phyloP scores from a whole-genome alignment of 2,797 vertebrate species.

The Cyprinodon diabolis region DNA sequence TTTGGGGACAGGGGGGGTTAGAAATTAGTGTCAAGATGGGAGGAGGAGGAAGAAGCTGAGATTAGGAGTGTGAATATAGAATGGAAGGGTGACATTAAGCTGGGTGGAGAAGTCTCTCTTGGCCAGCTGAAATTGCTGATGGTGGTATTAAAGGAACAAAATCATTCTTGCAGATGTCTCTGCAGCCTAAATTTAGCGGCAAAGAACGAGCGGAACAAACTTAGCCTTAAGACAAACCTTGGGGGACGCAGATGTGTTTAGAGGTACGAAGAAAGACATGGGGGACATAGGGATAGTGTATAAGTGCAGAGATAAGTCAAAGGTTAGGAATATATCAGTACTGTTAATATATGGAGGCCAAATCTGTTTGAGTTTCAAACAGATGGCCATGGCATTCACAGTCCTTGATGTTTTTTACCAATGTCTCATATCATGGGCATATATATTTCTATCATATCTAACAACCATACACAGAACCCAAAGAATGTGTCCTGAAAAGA shows the following conservation, averaged over 20 bases:
- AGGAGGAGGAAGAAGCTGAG: conserved; percentile 60
- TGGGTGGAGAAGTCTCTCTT: conserved; percentile 71
- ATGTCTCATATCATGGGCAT: not conserved
- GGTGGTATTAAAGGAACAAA: conserved; percentile 89
- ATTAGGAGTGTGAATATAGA: conserved; percentile 64
- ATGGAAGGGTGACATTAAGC: conserved; percentile 47
- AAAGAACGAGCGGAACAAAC: conserved; percentile 65
- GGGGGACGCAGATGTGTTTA: conserved; percentile 58
- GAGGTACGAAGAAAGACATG: conserved; percentile 60
- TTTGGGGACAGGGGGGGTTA: conserved; percentile 60
- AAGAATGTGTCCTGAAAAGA: not conserved
- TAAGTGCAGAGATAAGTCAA: conserved; percentile 30
- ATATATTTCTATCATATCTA: not conserved
- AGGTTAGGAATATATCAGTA: conserved; percentile 31
- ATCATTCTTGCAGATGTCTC: conserved; percentile 89
- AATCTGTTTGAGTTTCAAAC: conserved; percentile 43
- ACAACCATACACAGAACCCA: not conserved
- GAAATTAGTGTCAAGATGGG: conserved; percentile 62
- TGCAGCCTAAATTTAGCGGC: conserved; percentile 88
- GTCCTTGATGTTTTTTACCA: not conserved
- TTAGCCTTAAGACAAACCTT: conserved; percentile 73
- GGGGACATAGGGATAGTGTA: conserved; percentile 4
- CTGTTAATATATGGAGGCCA: conserved; percentile 22
- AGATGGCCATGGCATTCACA: conserved; percentile 27
- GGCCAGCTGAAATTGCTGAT: conserved; percentile 89